phyloP scores from a whole-genome alignment of 2,797 vertebrate species.

The Neopelma chrysocephalum region DNA sequence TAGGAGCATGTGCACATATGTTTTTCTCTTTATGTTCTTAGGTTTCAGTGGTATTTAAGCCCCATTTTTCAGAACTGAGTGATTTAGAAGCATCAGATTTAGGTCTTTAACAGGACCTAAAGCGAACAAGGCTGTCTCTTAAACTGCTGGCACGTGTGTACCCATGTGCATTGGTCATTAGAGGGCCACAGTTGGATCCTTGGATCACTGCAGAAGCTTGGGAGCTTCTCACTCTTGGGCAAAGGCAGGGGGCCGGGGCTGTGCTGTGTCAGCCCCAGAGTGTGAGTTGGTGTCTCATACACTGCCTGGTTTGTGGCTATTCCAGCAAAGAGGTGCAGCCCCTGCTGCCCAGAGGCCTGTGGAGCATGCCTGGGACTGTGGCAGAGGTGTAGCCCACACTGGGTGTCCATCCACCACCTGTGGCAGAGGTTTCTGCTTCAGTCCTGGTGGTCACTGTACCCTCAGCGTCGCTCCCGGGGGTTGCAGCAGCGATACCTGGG shows the following conservation, averaged over 20 bases:
- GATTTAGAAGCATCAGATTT: background rate
- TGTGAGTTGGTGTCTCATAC: fast-evolving
- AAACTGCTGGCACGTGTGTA: background rate
- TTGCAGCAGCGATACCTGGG: background rate
- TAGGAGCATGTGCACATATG: background rate
- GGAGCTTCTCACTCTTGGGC: background rate
- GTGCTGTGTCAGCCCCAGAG: background rate
- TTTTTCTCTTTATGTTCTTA: constrained; percentile 29
- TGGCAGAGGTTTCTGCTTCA: background rate
- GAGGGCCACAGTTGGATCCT: background rate
- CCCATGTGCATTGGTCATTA: background rate
- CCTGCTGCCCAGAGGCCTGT: background rate
- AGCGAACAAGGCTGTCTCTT: background rate
- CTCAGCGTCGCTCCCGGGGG: fast-evolving
- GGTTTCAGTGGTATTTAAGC: constrained; percentile 12
- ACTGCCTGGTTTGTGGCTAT: background rate
- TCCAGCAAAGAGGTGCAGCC: background rate
- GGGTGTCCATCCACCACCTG: background rate
- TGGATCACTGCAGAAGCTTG: background rate
- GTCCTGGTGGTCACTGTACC: background rate
- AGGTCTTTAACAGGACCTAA: background rate
- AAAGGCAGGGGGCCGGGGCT: background rate
- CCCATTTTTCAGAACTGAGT: background rate
- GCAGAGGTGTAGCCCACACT: background rate
- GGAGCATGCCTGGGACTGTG: background rate